Evolutionary conservation across 2,888 invertebrate species (phyloP), one percentile per base, ranked within the genome.

Genomic region (Petrophora chlorosata): DNA sequence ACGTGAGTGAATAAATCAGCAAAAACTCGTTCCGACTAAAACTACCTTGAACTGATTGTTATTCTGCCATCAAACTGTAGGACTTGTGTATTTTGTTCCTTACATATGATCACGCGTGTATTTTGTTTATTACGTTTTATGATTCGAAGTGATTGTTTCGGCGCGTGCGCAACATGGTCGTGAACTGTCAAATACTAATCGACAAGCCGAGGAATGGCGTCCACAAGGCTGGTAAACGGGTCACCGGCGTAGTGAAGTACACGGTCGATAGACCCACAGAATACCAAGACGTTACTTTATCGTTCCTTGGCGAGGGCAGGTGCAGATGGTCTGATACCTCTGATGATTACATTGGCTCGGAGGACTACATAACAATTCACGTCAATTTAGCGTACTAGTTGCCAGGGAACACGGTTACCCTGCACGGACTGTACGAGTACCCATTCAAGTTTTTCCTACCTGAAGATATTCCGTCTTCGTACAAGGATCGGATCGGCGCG

Each of bases 161-260:
- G 19, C 23, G 5, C n/a, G n/a, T n/a, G 23, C 7, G n/a, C 8
- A 43, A 25, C 2, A 56, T 61, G 53, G 54, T 47, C 12, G 50
- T 53, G 10, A 10, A 32, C 22, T 73, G 65, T 35, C 43, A 62
- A 49, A 66, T 73, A 43, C 32, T 62, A 13, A 25, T 65, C 1
- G 43, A 49, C n/a, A 57, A 39, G 16, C 42, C 59, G 7, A 29
- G 34, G 5, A 51, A 55, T 28, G 57, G 57, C 0, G 38, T 62
- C 1, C 60, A 59, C 34, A 58, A 32, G 43, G 51, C 66, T 0
- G 70, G 68, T 3, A 25, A 60, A 26, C 8, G 34, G 3, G 56
- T 73, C 2, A 32, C 41, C 8, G 72, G 69, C 0, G 30, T 54
- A 3, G 46, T 70, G 2, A 62, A 61, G 23, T 71, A 65, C 8